These are phyloP conservation scores for Caiman crocodilus DNA, from an alignment of 2,797 vertebrate genomes.

Conservation along the genomic window DNA sequence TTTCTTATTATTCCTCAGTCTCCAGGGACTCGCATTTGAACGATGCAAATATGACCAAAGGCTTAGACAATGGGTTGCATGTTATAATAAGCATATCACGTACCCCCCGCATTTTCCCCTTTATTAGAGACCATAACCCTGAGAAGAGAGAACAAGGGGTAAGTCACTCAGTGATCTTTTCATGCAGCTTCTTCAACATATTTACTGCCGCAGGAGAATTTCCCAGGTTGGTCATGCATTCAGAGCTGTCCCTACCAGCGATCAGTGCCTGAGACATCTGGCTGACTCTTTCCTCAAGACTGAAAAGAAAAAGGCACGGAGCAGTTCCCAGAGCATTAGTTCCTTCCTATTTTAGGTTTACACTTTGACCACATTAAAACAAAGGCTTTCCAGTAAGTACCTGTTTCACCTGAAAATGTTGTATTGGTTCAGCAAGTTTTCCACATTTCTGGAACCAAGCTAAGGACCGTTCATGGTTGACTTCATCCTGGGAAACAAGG, in stretches of 20 bases:
- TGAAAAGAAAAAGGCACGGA: constrained; percentile 21
- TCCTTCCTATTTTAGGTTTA: constrained; percentile 5
- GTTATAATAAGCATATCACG: rapidly evolving
- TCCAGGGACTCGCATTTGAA: neutral
- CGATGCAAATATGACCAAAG: neutral
- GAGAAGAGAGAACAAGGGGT: neutral
- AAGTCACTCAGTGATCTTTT: neutral
- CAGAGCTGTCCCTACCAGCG: neutral
- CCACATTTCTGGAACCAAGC: neutral
- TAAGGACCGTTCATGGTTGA: neutral
- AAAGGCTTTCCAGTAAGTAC: neutral
- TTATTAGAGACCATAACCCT: neutral
- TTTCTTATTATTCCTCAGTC: neutral
- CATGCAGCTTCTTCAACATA: neutral
- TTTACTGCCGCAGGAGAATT: neutral
- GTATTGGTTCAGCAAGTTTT: constrained; percentile 1
- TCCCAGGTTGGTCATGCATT: neutral
- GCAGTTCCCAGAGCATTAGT: neutral
- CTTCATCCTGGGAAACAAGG: neutral
- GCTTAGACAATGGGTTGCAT: neutral
- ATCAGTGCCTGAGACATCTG: neutral
- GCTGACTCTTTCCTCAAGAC: neutral
- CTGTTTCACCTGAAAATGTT: constrained; percentile 11
- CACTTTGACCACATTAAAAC: neutral
- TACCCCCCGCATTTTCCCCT: neutral